Evolutionary conservation across 2,797 vertebrate genomes (phyloP), one percentile per base, ranked within the genome.

Genomic region (Benthosema pterotum): DNA sequence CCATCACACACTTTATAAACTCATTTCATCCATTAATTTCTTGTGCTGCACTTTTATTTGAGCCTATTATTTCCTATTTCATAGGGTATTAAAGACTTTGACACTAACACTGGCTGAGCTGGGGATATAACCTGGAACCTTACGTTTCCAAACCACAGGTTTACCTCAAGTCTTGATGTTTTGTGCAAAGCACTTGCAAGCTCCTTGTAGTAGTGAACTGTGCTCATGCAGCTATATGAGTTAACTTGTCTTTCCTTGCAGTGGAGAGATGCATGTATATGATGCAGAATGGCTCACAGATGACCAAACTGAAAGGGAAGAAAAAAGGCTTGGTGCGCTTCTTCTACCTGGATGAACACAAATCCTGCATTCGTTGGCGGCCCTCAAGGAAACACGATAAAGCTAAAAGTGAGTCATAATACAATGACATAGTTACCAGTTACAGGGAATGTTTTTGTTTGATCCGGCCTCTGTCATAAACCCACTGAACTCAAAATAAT

Each of bases 231-330:
- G n/a, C 28, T 32, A 32, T 5, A 25, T 7, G 8, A 32, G 8
- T 32, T 7, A 32, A 38, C 25, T 48, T 68, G 42, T 80, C 58
- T 14, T 49, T 2, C 51, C 42, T 48, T 79, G 52, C 77, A 99
- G 97, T 99, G 94, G 97, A 99, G 90, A 92, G 93, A 78, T 98
- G 96, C 54, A 96, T 99, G 95, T 95, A 91, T 60, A 92, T 91
- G 83, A 98, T 99, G 97, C 97, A 99, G 78, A 80, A 87, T 0
- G 97, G 97, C 6, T 95, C 94, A 2, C 95, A 97, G 80, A 96
- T 99, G 96, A 92, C 94, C 86, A 99, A 99, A 71, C 92, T 99
- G 16, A 95, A 96, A 0, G 97, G 97, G 1, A 87, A 97, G 60
- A 95, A 97, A 86, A 97, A 95, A 80, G 94, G 95, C 12, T 79